Percentiles rank a stretch among this genome's conserved stretches.
phyloP scores from a whole-genome alignment of 2,113 vertebrate genomes.

The Osmerus eperlanus region DNA sequence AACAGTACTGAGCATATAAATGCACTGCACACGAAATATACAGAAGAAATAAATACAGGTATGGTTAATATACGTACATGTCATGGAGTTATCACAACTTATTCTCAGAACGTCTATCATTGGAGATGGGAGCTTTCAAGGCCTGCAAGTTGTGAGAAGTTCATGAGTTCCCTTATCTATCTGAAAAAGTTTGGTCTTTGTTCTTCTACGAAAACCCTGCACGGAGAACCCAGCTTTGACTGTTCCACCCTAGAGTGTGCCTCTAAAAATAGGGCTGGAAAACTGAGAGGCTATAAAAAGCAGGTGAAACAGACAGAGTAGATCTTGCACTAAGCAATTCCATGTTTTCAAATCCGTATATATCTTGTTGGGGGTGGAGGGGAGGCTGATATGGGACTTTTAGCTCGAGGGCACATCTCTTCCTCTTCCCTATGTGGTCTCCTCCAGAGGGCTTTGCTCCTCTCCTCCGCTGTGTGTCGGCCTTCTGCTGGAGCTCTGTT shows the following conservation, averaged over 20 bases:
- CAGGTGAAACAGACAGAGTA: not conserved
- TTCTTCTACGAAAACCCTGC: not conserved
- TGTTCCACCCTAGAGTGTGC: not conserved
- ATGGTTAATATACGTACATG: not conserved
- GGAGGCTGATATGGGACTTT: not conserved
- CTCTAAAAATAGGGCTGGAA: not conserved
- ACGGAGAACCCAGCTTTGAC: not conserved
- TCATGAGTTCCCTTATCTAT: not conserved
- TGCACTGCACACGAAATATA: too few relatives aligned
- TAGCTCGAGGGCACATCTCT: not conserved
- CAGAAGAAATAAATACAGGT: not conserved
- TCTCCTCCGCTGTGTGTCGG: not conserved
- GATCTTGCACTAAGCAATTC: not conserved
- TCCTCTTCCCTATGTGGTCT: too few relatives aligned
- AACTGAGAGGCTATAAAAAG: not conserved
- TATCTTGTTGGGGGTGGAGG: not conserved
- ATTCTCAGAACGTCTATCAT: not conserved
- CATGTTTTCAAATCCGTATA: not conserved
- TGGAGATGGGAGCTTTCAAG: not conserved
- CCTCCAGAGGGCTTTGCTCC: too few relatives aligned
- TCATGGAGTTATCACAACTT: not conserved
- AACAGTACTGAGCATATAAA: too few relatives aligned
- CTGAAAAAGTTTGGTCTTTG: not conserved
- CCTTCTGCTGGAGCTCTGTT: not conserved
- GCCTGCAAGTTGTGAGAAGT: slow-evolving; percentile 2